phyloP scores from a whole-genome alignment of 1,140 invertebrate species.

The Portunus trituberculatus region DNA sequence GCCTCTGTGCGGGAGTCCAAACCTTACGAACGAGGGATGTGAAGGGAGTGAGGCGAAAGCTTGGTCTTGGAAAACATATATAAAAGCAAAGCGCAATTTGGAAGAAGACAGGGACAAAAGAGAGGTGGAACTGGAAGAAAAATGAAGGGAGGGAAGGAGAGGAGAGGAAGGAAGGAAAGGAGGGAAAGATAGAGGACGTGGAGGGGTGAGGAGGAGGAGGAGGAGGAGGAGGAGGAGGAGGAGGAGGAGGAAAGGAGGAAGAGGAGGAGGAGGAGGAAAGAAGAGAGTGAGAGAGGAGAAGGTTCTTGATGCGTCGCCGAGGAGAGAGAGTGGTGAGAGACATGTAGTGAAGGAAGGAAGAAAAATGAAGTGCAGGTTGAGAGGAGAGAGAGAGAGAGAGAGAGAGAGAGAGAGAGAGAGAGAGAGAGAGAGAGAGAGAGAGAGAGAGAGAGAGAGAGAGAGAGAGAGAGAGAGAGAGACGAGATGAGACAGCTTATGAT shows the following conservation, averaged over 20 bases:
- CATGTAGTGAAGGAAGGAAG: not conserved
- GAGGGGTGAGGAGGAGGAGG: not conserved
- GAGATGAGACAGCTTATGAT: not conserved
- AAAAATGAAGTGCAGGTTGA: not conserved
- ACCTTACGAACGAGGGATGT: not conserved
- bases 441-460: slow-evolving; percentile 8
- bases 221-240: not conserved
- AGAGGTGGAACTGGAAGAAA: not conserved
- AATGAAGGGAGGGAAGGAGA: not conserved
- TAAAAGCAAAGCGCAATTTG: slow-evolving; percentile 22
- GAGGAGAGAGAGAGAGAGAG: not conserved
- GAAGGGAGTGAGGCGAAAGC: not conserved
- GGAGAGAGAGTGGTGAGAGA: not conserved
- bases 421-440: not conserved
- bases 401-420: not conserved
- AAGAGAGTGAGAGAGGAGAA: not conserved
- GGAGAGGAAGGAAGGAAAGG: not conserved
- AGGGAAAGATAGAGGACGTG: not conserved
- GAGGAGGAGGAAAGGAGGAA: no score
- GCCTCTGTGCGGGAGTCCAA: not conserved
- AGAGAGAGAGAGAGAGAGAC: not conserved
- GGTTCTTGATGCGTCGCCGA: not conserved
- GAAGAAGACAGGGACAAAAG: slow-evolving; percentile 18
- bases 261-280: not conserved
- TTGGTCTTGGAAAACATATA: not conserved